phyloP scores from a whole-genome alignment of 1,140 invertebrate species.

The Propsilocerus akamusi region DNA sequence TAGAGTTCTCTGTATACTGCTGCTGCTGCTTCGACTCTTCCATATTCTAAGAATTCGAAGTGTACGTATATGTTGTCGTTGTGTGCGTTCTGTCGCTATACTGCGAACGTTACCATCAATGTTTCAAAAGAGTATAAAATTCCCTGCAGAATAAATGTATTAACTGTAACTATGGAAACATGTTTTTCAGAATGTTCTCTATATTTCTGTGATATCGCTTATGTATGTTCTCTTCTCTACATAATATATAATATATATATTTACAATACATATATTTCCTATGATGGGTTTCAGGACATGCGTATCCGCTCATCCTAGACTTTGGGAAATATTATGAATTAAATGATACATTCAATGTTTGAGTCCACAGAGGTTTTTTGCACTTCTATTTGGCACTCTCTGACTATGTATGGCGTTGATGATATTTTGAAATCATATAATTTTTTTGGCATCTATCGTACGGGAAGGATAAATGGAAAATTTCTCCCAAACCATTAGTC shows the following conservation, averaged over 20 bases:
- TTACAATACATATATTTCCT: no score
- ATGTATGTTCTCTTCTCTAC: no score
- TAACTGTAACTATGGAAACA: slow-evolving; percentile 1
- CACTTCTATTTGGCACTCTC: no score
- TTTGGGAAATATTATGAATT: no score
- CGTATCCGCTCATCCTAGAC: slow-evolving; percentile 1
- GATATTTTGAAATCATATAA: no score
- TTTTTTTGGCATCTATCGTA: no score
- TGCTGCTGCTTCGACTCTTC: not conserved
- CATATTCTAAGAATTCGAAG: not conserved
- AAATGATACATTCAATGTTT: not conserved
- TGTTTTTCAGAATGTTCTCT: slow-evolving; percentile 3
- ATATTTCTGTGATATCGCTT: no score
- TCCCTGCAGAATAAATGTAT: slow-evolving; percentile 3
- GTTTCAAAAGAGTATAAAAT: not conserved
- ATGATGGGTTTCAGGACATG: slow-evolving; percentile 3
- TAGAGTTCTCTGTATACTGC: not conserved
- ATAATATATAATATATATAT: no score
- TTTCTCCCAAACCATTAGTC: no score
- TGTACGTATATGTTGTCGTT: not conserved
- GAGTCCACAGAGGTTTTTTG: no score
- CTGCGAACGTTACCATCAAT: not conserved
- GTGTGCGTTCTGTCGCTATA: not conserved
- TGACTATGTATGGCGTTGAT: no score
- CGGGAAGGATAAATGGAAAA: no score